Conservation (phyloP, 1,140 invertebrate species). For the Agrypnia vestita region DNA sequence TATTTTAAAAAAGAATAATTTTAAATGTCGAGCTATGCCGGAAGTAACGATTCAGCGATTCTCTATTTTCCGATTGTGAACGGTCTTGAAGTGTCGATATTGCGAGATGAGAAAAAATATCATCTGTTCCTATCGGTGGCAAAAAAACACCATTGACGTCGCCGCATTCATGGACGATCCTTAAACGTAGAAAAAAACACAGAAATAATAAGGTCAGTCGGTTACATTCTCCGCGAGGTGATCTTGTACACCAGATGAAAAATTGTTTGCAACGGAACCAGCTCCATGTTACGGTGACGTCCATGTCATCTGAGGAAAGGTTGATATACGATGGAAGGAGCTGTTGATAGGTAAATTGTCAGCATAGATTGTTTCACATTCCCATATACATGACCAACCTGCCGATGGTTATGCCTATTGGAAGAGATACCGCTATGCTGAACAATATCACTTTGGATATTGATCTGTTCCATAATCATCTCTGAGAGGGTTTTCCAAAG, state of each 20-base stretch:
- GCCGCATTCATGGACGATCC: constrained; percentile 13
- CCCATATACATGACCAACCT: too few species aligned
- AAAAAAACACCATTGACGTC: neutral
- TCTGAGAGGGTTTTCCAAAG: too few species aligned
- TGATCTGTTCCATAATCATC: too few species aligned
- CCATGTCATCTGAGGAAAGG: too few species aligned
- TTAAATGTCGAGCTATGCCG: constrained; percentile 1
- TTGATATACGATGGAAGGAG: too few species aligned
- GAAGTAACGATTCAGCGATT: constrained; percentile 13
- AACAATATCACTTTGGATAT: too few species aligned
- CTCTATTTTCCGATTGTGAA: neutral
- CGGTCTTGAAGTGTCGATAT: constrained; percentile 10
- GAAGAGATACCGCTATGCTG: too few species aligned
- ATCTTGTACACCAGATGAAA: neutral
- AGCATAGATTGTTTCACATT: too few species aligned
- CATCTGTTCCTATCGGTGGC: neutral
- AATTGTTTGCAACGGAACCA: too few species aligned
- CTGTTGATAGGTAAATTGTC: too few species aligned
- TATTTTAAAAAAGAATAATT: neutral
- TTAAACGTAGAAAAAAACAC: neutral
- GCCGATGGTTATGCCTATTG: too few species aligned
- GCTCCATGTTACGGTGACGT: too few species aligned
- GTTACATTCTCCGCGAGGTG: neutral
- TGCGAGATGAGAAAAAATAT: neutral
- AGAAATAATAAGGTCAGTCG: neutral